A percentile compares a stretch with the other conserved stretches of the same genome.
Conservation (phyloP, 2,888 invertebrate species). For the Axea sp. region DNA sequence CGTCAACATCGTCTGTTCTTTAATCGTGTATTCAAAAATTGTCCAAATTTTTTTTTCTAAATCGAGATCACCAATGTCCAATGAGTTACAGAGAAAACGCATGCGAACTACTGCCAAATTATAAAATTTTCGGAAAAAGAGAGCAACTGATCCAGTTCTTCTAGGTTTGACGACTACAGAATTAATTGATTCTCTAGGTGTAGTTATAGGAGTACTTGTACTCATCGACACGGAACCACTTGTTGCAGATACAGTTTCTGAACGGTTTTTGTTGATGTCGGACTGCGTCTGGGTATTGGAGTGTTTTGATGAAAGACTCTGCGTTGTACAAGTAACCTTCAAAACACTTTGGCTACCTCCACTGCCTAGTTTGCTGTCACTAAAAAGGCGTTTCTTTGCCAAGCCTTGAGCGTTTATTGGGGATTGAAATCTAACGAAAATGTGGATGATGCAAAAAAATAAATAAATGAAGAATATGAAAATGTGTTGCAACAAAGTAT, state of each 20-base stretch:
- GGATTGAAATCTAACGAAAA: slow-evolving; percentile 83
- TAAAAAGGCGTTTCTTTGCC: slow-evolving; percentile 78
- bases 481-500: not conserved
- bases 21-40: slow-evolving; percentile 94
- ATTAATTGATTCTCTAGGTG: slow-evolving; percentile 71
- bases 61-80: slow-evolving; percentile 85
- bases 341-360: slow-evolving; percentile 65
- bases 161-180: slow-evolving; percentile 76
- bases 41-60: slow-evolving; percentile 96
- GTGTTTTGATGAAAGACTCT: slow-evolving; percentile 64
- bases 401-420: slow-evolving; percentile 81
- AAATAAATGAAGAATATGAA: slow-evolving; percentile 4
- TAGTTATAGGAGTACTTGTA: slow-evolving; percentile 46
- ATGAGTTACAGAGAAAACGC: slow-evolving; percentile 91
- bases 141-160: slow-evolving; percentile 84
- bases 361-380: slow-evolving; percentile 65
- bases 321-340: slow-evolving; percentile 23
- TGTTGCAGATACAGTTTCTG: slow-evolving; percentile 64
- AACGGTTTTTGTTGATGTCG: slow-evolving; percentile 65
- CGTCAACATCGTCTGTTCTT: slow-evolving; percentile 91
- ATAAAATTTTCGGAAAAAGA: slow-evolving; percentile 93
- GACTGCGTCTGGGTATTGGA: slow-evolving; percentile 1
- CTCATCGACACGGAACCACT: slow-evolving; percentile 8
- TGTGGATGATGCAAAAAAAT: slow-evolving; percentile 11
- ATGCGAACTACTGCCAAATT: slow-evolving; percentile 94